Base-by-base conservation (phyloP, 1,140 invertebrate genomes). In the Pseudomyrmex concolor region DNA sequence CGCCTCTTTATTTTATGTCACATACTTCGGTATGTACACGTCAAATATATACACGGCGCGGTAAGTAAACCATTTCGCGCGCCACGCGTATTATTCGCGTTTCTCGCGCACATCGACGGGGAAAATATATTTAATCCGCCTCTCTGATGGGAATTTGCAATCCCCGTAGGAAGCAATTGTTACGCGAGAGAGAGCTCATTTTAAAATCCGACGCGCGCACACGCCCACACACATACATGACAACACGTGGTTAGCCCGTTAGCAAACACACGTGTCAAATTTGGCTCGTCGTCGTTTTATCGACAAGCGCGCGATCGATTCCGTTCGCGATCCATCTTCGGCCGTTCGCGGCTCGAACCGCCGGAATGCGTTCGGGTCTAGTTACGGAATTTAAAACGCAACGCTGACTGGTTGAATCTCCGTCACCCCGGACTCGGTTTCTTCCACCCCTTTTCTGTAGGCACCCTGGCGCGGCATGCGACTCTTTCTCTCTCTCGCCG, bases 361-460 rank as follows among this genome's bases (percentile, higher is more conserved):
- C 10, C 1, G 15, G 25, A 34, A 51, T 43, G 59, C 25, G 34
- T 50, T 22, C 45, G 54, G 74, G 86, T 86, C 82, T 87, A 45
- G 66, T 86, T 82, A 73, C 80, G 72, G 50, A 84, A 72, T 83
- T 86, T 34, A 70, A 59, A 78, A 73, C 72, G 67, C 66, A 86
- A 72, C 71, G 67, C 60, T 22, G 83, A 84, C 85, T 86, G 66
- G 64, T 63, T 84, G 76, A 87, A 87, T 87, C 68, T 55, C 59
- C 54, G 5, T 0, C 5, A 0, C 0, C 34, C 34, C 34, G 34
- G 62, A 59, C 73, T 74, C 57, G 57, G 55, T 77, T 84, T 80
- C 76, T 80, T 84, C 74, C 63, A 13, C 55, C 9, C 54, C 55
- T 5, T 34, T 13, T 19, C 9, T 45, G 3, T 22, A 7, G 22